Evolutionary conservation across 2,113 vertebrate genomes (phyloP).

Genomic region (Synodontis membranacea): DNA sequence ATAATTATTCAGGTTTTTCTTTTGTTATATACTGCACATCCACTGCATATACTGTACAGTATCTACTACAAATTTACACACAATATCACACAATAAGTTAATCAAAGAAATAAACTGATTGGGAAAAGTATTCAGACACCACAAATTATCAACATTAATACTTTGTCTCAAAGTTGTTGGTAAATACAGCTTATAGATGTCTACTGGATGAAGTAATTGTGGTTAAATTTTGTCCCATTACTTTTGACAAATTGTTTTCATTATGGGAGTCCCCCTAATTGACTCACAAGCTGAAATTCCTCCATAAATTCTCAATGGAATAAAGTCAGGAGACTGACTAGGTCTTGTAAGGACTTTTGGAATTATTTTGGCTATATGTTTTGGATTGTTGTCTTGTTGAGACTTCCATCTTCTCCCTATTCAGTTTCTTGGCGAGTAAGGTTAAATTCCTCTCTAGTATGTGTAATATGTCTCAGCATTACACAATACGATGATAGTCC

Average conservation of each 20-base stretch:
- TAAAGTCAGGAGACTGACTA: neutral
- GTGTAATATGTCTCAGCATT: neutral
- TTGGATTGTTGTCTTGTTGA: neutral
- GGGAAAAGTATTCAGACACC: neutral
- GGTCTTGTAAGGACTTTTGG: neutral
- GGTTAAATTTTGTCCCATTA: neutral
- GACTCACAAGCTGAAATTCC: neutral
- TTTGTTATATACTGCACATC: constrained; percentile 2
- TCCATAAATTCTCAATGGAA: neutral
- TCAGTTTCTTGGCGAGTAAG: neutral
- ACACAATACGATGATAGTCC: neutral
- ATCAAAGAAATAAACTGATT: neutral
- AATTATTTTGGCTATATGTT: neutral
- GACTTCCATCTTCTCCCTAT: no score
- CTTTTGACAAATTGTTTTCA: neutral
- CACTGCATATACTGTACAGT: neutral
- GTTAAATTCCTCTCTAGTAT: neutral
- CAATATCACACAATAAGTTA: no score
- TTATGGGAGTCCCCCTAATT: neutral
- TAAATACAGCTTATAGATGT: neutral
- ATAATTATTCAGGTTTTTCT: neutral
- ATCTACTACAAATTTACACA: neutral
- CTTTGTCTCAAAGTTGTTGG: neutral
- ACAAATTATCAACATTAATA: neutral
- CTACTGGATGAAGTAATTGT: neutral